Evolutionary conservation across 2,113 vertebrate species (phyloP).

Genomic region (Uria lomvia): DNA sequence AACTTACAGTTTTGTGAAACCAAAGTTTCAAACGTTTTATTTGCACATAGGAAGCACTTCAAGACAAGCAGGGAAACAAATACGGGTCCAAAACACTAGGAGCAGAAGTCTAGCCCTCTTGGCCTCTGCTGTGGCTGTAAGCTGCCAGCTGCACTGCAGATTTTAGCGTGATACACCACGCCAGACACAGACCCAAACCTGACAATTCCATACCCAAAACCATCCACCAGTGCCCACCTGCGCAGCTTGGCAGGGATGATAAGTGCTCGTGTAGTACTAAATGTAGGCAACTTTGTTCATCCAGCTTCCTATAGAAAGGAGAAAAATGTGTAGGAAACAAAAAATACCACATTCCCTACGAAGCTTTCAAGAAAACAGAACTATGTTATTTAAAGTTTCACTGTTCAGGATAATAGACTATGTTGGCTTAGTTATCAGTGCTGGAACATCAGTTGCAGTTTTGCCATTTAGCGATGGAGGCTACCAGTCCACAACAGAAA

Average conservation of each 20-base stretch:
- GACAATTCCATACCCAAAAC: not conserved
- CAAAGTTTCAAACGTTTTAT: not conserved
- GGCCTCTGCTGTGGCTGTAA: not conserved
- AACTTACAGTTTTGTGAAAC: not conserved
- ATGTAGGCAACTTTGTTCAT: not conserved
- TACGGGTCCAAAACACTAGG: fast-evolving
- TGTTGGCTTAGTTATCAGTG: not conserved
- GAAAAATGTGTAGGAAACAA: not conserved
- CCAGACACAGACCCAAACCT: not conserved
- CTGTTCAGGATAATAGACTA: not conserved
- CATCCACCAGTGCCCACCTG: not conserved
- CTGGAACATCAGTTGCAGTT: not conserved
- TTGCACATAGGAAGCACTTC: not conserved
- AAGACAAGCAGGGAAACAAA: not conserved
- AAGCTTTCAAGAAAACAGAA: not conserved
- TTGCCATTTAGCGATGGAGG: not conserved
- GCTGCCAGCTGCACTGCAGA: not conserved
- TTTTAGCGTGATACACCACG: not conserved
- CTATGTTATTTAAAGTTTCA: not conserved
- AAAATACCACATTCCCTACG: not conserved
- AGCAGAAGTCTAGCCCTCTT: not conserved
- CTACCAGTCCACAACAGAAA: not conserved
- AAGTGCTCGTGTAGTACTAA: not conserved
- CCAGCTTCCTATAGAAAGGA: not conserved
- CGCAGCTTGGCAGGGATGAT: fast-evolving